Evolutionary conservation across 2,113 vertebrate species (phyloP), one percentile per base, ranked within the genome.

Genomic region (Leucosticte australis): DNA sequence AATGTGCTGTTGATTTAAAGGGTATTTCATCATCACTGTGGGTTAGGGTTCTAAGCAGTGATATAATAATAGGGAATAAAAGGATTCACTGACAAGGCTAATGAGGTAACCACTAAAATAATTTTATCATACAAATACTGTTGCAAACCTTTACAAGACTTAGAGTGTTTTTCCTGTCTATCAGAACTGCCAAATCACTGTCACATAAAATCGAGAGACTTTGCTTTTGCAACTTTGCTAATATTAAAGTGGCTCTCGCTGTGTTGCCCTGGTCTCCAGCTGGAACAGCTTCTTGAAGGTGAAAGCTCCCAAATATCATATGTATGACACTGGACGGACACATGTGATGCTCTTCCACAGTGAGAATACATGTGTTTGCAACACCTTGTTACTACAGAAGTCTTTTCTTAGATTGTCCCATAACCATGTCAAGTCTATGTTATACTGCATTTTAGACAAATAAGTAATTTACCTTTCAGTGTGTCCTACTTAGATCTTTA

Each of bases 61-160:
- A 62, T 11, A 15, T 14, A 60, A 4, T 39, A 22, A 10, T 10
- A 64, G 20, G 13, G 18, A 65, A 23, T 28, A 39, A 63, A 53
- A 89, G 21, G 46, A 52, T 11, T 41, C 50, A 49, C 7, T 30
- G 52, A 47, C n/a, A 57, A 5, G 41, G 35, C 20, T n/a, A 11
- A 46, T 10, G 44, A 35, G 62, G 30, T 17, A n/a, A 46, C 33
- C 13, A 30, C 4, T 4, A 11, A 44, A 64, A 4, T 26, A 20
- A 35, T 3, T 16, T 13, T 57, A 52, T 17, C 5, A 3, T 4
- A 30, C 4, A 11, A 47, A 47, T 2, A 5, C 1, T 7, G 15
- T 3, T 42, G 37, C 52, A 37, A 8, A 13, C 10, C 6, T 6
- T 30, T 16, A 12, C 28, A 59, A 33, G 13, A 17, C 18, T 20